phyloP scores from a whole-genome alignment of 2,797 vertebrate genomes.

The Neopelma chrysocephalum region DNA sequence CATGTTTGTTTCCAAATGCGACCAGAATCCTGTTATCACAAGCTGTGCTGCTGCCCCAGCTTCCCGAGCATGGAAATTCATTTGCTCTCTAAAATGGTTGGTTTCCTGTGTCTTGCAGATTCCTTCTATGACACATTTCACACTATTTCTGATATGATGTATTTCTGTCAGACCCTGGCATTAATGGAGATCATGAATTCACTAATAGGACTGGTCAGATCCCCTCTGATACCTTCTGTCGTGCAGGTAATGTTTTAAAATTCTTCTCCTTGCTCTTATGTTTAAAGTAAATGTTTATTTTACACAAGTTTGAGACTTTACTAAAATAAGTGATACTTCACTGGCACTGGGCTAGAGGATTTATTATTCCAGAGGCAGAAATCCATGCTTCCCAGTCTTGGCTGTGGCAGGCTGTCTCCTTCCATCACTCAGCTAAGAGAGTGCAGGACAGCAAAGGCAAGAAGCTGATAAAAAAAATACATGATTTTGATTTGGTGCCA shows the following conservation, averaged over 20 bases:
- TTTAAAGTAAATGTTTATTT: background rate
- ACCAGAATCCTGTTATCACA: background rate
- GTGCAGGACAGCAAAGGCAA: background rate
- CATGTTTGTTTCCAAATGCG: background rate
- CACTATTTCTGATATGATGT: conserved; percentile 91
- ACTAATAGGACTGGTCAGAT: conserved; percentile 86
- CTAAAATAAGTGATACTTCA: background rate
- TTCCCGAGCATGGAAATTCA: background rate
- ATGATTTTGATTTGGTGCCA: background rate
- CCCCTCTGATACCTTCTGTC: conserved; percentile 83
- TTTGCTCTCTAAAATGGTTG: background rate
- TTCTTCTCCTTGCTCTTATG: background rate
- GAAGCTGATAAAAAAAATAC: background rate
- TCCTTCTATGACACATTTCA: conserved; percentile 95
- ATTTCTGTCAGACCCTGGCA: conserved; percentile 94
- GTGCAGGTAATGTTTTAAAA: conserved; percentile 81
- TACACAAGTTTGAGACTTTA: background rate
- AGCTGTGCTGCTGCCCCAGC: background rate
- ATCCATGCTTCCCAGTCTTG: background rate
- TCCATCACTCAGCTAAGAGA: background rate
- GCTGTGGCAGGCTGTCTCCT: background rate
- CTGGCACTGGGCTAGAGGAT: background rate
- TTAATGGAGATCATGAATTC: conserved; percentile 89
- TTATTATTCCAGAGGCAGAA: background rate
- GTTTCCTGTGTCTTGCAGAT: conserved; percentile 76